These are phyloP conservation scores for Ptilonorhynchus violaceus DNA, from an alignment of 2,113 vertebrate genomes.

Conservation along the genomic window DNA sequence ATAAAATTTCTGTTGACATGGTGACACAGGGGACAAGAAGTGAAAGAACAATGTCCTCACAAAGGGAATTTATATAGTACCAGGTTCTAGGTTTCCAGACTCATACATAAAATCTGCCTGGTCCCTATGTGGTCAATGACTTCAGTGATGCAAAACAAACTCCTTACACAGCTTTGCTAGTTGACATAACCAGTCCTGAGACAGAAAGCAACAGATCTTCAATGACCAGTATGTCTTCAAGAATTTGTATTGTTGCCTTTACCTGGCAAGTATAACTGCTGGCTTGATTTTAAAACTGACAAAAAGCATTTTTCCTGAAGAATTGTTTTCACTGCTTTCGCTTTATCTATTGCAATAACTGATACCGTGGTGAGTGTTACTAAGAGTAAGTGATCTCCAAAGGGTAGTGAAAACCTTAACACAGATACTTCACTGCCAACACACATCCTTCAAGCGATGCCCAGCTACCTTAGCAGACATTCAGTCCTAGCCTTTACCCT, in stretches of 20 bases:
- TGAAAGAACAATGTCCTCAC: background rate
- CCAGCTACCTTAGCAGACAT: background rate
- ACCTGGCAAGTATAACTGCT: background rate
- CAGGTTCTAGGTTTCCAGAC: background rate
- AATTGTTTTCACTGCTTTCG: background rate
- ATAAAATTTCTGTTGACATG: background rate
- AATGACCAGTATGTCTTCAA: background rate
- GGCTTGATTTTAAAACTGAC: background rate
- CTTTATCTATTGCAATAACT: background rate
- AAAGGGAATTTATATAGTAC: background rate
- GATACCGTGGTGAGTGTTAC: background rate
- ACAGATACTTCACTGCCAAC: background rate
- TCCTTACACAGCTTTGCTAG: background rate
- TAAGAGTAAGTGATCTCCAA: background rate
- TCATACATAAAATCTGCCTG: background rate
- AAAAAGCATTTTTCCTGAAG: background rate
- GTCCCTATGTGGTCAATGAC: background rate
- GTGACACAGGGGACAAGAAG: background rate
- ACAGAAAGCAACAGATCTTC: background rate
- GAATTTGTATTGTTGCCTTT: background rate
- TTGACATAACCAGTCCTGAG: background rate
- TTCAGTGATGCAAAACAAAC: background rate
- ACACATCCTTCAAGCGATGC: background rate
- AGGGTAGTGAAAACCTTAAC: background rate
- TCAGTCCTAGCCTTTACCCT: background rate